A percentile compares a stretch with the other conserved stretches of the same genome.
phyloP scores from a whole-genome alignment of 1,140 invertebrate species.

The Drosophila bocqueti region DNA sequence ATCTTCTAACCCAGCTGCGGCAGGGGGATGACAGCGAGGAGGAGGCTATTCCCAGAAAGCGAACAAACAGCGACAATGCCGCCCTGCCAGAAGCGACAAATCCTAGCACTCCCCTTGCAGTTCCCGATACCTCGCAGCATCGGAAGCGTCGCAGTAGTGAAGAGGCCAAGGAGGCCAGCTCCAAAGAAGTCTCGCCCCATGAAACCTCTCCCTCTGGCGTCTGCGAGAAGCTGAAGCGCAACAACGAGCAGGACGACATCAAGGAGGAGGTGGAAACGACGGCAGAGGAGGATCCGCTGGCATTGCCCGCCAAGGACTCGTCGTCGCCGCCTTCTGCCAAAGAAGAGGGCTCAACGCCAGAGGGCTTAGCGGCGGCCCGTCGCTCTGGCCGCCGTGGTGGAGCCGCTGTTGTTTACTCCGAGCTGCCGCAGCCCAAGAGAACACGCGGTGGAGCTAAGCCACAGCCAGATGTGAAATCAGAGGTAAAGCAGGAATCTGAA shows the following conservation, averaged over 20 bases:
- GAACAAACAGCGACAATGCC: slow-evolving; percentile 70
- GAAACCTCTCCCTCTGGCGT: slow-evolving; percentile 36
- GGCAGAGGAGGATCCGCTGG: not conserved
- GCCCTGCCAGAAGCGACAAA: slow-evolving; percentile 11
- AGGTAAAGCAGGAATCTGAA: slow-evolving; percentile 17
- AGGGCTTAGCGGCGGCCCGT: slow-evolving; percentile 33
- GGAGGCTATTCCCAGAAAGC: slow-evolving; percentile 68
- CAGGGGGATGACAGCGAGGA: slow-evolving; percentile 81
- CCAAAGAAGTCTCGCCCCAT: slow-evolving; percentile 35
- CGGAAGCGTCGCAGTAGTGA: slow-evolving; percentile 79
- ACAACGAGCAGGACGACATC: slow-evolving; percentile 54
- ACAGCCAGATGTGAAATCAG: slow-evolving; percentile 21
- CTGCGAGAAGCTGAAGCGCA: slow-evolving; percentile 65
- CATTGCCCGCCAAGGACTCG: slow-evolving; percentile 5
- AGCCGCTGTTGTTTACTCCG: slow-evolving; percentile 59
- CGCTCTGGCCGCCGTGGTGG: slow-evolving; percentile 76
- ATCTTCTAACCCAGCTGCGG: slow-evolving; percentile 70
- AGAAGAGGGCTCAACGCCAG: slow-evolving; percentile 12
- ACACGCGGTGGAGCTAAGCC: slow-evolving; percentile 57
- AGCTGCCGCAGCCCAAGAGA: slow-evolving; percentile 70
- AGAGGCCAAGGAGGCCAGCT: slow-evolving; percentile 47
- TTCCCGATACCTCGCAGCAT: slow-evolving; percentile 51
- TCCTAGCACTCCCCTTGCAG: slow-evolving; percentile 1
- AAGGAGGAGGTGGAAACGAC: slow-evolving; percentile 6
- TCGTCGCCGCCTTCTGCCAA: slow-evolving; percentile 4